Base-by-base conservation (phyloP, 2,113 vertebrate genomes). In the Azemiops feae region DNA sequence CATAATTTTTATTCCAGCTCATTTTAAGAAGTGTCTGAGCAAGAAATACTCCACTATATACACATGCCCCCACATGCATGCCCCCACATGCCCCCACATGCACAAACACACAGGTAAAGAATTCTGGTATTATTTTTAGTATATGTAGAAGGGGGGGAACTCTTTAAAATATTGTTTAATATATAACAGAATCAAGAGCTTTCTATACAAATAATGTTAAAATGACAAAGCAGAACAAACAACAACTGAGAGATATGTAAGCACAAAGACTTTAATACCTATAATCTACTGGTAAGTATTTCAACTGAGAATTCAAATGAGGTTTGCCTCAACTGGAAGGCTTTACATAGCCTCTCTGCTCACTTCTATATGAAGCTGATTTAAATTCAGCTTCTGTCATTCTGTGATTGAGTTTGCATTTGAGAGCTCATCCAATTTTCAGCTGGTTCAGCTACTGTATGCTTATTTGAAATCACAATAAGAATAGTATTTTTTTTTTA, bases 171-270 rank as follows among this genome's bases (percentile, higher is more conserved):
- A 20, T 57, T 57, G 34, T 20, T 91, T 81, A 90, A 74, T n/a
- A 50, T n/a, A 34, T 16, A 43, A 91, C 34, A 91, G 53, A 54
- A 74, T 9, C 16, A 85, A 23, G 27, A 25, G 1, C 43, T 91
- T 91, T 52, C 52, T 45, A 45, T 16, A 11, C 34, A 53, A 52
- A 47, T 50, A 69, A 30, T 52, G 30, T 54, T 16, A 54, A 54
- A 23, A 45, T 45, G 9, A 25, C 27, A 87, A 87, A 87, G 12
- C 92, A 93, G 74, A 95, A 96, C 90, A 96, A 97, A 95, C 91
- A 25, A 50, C 89, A 96, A 12, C 86, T 96, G 94, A 93, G 69
- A 96, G 96, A 96, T 93, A 93, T 92, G 94, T 92, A 53, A 43
- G 14, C n/a, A 34, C 14, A 74, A 74, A 34, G 12, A 18, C n/a